phyloP scores from a whole-genome alignment of 2,113 vertebrate species.

The Lampris incognitus region DNA sequence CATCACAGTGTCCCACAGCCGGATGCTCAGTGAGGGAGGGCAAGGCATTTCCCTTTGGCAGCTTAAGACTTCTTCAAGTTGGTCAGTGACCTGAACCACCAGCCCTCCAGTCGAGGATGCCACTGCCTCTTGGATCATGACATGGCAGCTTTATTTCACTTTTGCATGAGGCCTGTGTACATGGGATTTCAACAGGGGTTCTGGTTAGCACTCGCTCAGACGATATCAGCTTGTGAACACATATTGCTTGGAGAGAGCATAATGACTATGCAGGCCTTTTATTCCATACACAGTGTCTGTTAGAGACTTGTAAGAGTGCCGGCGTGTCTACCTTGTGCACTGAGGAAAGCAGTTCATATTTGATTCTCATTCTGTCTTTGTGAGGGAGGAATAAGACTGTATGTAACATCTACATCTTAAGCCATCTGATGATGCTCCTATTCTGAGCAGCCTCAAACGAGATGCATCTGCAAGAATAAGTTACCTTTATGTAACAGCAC shows the following conservation, averaged over 20 bases:
- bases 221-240: conserved; percentile 23
- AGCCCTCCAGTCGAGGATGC: not conserved
- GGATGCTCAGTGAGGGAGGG: not conserved
- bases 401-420: not conserved
- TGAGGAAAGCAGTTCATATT: not conserved
- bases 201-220: conserved; percentile 21
- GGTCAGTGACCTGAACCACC: not conserved
- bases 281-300: conserved; percentile 1
- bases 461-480: no score
- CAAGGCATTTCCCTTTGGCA: conserved; percentile 8
- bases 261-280: conserved; percentile 46
- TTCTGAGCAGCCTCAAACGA: no score
- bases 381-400: no score
- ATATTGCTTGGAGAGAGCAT: conserved; percentile 34
- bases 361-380: not conserved
- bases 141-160: conserved; percentile 10
- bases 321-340: not conserved
- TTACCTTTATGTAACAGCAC: no score
- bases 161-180: conserved; percentile 6
- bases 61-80: no score
- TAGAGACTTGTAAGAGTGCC: conserved; percentile 17
- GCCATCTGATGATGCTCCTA: no score
- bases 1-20: not conserved
- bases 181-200: not conserved
- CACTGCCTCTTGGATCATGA: not conserved